A percentile compares a stretch with the other conserved stretches of the same genome.
phyloP scores from a whole-genome alignment of 2,888 invertebrate genomes.

The Nezara viridula region DNA sequence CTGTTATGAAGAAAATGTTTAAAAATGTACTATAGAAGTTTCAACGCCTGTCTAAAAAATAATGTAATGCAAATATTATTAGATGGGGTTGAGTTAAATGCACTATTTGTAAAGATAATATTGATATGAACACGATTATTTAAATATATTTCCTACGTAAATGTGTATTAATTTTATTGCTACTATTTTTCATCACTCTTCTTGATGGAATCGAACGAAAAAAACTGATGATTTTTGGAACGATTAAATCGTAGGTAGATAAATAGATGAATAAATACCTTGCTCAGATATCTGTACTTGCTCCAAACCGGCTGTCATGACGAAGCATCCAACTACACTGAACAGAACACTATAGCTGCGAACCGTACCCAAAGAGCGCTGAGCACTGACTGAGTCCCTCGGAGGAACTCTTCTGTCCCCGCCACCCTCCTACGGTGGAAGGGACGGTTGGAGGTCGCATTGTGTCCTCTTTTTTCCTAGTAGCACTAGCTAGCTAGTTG shows the following conservation, averaged over 20 bases:
- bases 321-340: neutral
- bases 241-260: no score
- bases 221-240: neutral
- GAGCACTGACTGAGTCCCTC: slow-evolving; percentile 6
- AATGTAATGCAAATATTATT: no score
- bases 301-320: slow-evolving; percentile 25
- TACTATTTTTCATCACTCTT: neutral
- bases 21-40: no score
- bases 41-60: no score
- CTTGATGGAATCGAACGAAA: neutral
- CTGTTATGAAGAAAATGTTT: no score
- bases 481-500: slow-evolving; percentile 13
- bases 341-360: neutral
- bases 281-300: slow-evolving; percentile 29
- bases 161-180: no score
- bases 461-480: neutral
- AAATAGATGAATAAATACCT: neutral
- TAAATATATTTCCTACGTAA: no score
- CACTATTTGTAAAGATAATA: no score
- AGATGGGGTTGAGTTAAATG: no score
- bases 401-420: neutral
- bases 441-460: slow-evolving; percentile 2
- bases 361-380: neutral
- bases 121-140: no score
- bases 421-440: neutral